Evolutionary conservation across 2,888 invertebrate genomes (phyloP).

Genomic region (Netelia virgata): DNA sequence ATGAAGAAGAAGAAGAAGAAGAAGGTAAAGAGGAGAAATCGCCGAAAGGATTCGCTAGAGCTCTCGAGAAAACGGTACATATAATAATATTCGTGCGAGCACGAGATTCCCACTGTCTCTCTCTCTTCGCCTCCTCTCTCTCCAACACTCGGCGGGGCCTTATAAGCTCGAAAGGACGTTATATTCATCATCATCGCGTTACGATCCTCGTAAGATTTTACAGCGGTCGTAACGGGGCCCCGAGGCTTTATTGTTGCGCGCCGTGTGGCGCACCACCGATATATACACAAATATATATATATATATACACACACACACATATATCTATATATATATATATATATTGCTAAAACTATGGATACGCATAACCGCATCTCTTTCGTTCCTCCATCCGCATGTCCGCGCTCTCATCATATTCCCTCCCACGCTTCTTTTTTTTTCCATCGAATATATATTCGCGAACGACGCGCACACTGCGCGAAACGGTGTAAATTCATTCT

Average conservation of each 20-base stretch:
- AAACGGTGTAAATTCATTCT: conserved; percentile 71
- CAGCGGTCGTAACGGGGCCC: conserved; percentile 78
- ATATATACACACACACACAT: no score
- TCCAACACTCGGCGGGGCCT: conserved; percentile 12
- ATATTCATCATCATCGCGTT: conserved; percentile 80
- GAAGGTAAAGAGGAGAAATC: not conserved
- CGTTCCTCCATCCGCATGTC: conserved; percentile 61
- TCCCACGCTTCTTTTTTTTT: conserved; percentile 60
- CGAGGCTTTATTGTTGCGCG: conserved; percentile 76
- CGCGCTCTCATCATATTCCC: conserved; percentile 59
- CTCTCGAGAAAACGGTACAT: conserved; percentile 55
- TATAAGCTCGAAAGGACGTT: conserved; percentile 65
- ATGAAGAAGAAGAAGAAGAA: conserved; percentile 5
- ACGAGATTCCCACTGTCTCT: conserved; percentile 8
- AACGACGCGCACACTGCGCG: conserved; percentile 26
- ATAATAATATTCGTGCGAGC: conserved; percentile 57
- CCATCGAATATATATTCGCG: conserved; percentile 12
- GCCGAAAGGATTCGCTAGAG: conserved; percentile 30
- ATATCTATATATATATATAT: not conserved
- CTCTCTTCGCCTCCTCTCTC: not conserved
- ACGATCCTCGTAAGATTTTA: conserved; percentile 82
- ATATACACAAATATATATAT: conserved; percentile 12
- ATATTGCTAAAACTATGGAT: conserved; percentile 63
- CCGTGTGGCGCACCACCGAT: conserved; percentile 62
- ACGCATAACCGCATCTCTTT: conserved; percentile 51